Evolutionary conservation across 2,797 vertebrate genomes (phyloP).

Genomic region (Tiaroga cobitis): DNA sequence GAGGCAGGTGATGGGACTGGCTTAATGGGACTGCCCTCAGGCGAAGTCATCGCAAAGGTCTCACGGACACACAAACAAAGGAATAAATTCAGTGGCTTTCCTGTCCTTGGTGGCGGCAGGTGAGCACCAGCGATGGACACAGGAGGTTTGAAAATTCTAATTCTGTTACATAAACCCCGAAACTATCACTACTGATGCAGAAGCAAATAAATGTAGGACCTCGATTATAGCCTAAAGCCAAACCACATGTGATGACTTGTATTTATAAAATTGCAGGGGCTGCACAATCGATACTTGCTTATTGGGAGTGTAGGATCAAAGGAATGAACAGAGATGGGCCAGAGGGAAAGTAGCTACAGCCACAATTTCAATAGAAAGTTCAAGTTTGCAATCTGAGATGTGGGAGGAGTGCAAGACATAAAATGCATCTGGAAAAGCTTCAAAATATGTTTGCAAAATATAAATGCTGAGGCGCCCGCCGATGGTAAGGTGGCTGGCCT

Average conservation of each 20-base stretch:
- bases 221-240: conserved; percentile 18
- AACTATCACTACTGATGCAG: not conserved
- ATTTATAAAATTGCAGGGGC: conserved; percentile 40
- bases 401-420: conserved; percentile 22
- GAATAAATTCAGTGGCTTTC: not conserved
- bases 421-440: conserved; percentile 11
- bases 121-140: not conserved
- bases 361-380: conserved; percentile 31
- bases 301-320: conserved; percentile 41
- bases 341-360: conserved; percentile 33
- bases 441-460: conserved; percentile 8
- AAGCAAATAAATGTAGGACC: not conserved
- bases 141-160: not conserved
- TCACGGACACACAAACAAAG: conserved; percentile 7
- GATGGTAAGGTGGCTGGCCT: not conserved
- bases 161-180: not conserved
- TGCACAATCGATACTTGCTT: conserved; percentile 44
- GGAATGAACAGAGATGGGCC: conserved; percentile 18
- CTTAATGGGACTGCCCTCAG: conserved; percentile 39
- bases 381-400: conserved; percentile 25
- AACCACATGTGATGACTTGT: conserved; percentile 28
- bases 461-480: not conserved
- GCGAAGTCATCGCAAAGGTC: conserved; percentile 9
- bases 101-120: not conserved
- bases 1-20: conserved; percentile 45